Conservation (phyloP, 2,888 invertebrate species). For the Eulithis testata region DNA sequence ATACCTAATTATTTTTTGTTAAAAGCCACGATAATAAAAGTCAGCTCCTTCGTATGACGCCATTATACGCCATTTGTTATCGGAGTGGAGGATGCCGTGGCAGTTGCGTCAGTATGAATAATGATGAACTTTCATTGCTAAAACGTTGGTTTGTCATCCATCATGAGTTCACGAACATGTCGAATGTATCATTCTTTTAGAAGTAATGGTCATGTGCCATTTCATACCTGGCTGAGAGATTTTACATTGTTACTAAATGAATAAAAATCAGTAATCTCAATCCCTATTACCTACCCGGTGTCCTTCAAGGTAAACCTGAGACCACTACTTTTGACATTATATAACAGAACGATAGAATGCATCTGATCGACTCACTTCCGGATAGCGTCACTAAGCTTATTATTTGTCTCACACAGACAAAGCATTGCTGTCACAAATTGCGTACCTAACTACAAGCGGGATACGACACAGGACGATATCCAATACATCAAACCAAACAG, state of each 20-base stretch:
- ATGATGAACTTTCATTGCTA: slow-evolving; percentile 46
- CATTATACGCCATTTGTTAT: slow-evolving; percentile 34
- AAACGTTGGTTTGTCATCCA: slow-evolving; percentile 45
- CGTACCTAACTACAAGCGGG: slow-evolving; percentile 74
- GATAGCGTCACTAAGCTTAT: slow-evolving; percentile 43
- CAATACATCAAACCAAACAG: slow-evolving; percentile 75
- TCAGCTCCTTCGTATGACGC: slow-evolving; percentile 19
- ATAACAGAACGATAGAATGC: slow-evolving; percentile 46
- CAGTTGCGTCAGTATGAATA: slow-evolving; percentile 52
- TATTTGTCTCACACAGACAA: slow-evolving; percentile 68
- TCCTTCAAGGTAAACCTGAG: slow-evolving; percentile 26
- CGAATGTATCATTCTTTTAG: neutral
- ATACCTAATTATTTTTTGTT: neutral
- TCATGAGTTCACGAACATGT: slow-evolving; percentile 27
- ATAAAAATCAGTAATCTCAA: neutral
- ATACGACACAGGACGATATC: slow-evolving; percentile 71
- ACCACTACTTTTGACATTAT: slow-evolving; percentile 32
- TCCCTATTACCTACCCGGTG: slow-evolving; percentile 8
- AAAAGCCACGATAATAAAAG: neutral
- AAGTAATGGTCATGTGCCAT: neutral
- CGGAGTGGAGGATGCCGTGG: slow-evolving; percentile 45
- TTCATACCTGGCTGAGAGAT: neutral
- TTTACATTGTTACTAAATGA: neutral
- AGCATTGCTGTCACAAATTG: slow-evolving; percentile 64
- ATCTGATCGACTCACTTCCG: slow-evolving; percentile 46